Evolutionary conservation across 2,113 vertebrate species (phyloP), one percentile per base, ranked within the genome.

Genomic region (Microtus montanus): DNA sequence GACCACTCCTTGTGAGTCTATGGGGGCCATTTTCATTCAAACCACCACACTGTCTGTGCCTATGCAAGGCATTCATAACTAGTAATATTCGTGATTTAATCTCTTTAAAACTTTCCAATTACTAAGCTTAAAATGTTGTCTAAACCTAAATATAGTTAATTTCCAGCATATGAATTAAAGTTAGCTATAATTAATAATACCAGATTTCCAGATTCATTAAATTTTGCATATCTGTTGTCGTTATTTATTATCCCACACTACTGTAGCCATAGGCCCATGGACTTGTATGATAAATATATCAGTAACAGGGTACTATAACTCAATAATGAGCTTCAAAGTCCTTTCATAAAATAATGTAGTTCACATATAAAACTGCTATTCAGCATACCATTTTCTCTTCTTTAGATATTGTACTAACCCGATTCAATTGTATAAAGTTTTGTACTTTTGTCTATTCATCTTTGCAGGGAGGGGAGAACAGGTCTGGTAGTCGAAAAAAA

Each of bases 341-440:
- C 10, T 78, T 86, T 83, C 68, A 94, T 63, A 70, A 97, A 83
- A 78, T 90, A 73, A 74, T 35, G 33, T 38, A 24, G 9, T 85
- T 82, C 85, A 41, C 19, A 70, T 10, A 54, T 66, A 0, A 58
- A 80, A 95, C 94, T 86, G 1, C 4, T 92, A 68, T 95, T 85
- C 35, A 87, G 30, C 9, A 26, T 1, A 10, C 20, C 4, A n/a
- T 70, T 90, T 73, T 82, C 9, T 90, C 6, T 78, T 44, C 63
- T 88, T 88, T 79, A 77, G 1, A 2, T n/a, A 83, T 61, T 41
- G 4, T 54, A 49, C 47, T 84, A 89, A 58, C 78, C 35, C 58
- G 4, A 41, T 82, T 90, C 75, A 87, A 87, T 66, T 52, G 80
- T 35, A 5, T 33, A 24, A 3, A 75, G 1, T 1, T 92, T 91